A percentile compares a stretch with the other conserved stretches of the same genome.
phyloP scores from a whole-genome alignment of 2,797 vertebrate species.

The Oreonectes daqikongensis region DNA sequence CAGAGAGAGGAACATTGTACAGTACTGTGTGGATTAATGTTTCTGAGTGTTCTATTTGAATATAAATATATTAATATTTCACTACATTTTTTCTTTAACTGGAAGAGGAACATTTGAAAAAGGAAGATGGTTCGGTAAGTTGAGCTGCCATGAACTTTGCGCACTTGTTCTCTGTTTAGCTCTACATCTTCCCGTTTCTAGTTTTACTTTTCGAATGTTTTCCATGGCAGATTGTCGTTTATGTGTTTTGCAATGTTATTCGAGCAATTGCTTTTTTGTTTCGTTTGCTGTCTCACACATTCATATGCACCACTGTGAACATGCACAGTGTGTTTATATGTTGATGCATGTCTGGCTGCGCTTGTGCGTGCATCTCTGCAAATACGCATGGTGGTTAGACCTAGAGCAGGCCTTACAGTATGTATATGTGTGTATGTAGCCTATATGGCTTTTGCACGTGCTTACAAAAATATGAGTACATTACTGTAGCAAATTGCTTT shows the following conservation, averaged over 20 bases:
- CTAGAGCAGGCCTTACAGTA: neutral
- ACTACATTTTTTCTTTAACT: constrained; percentile 55
- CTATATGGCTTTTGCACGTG: too few relatives aligned
- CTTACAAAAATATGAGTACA: too few relatives aligned
- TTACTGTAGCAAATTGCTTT: neutral
- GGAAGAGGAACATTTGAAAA: constrained; percentile 61
- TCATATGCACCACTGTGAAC: neutral
- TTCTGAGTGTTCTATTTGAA: neutral
- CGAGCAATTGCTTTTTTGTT: neutral
- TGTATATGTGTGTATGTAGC: too few relatives aligned
- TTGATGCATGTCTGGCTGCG: constrained; percentile 10
- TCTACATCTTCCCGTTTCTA: constrained; percentile 49
- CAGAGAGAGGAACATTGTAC: constrained; percentile 17
- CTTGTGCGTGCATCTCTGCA: constrained; percentile 24
- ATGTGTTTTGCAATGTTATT: constrained; percentile 65
- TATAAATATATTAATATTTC: constrained; percentile 16
- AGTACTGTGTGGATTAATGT: constrained; percentile 7
- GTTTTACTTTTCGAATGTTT: constrained; percentile 50
- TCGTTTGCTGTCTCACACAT: neutral
- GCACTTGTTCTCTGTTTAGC: constrained; percentile 60
- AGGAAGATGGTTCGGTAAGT: constrained; percentile 83
- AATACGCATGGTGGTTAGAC: constrained; percentile 32
- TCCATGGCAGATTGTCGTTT: constrained; percentile 15
- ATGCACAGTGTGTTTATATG: constrained; percentile 25
- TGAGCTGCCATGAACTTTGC: constrained; percentile 71